These are phyloP conservation scores for Martes flavigula DNA, from an alignment of 2,797 vertebrate species.

Conservation along the genomic window DNA sequence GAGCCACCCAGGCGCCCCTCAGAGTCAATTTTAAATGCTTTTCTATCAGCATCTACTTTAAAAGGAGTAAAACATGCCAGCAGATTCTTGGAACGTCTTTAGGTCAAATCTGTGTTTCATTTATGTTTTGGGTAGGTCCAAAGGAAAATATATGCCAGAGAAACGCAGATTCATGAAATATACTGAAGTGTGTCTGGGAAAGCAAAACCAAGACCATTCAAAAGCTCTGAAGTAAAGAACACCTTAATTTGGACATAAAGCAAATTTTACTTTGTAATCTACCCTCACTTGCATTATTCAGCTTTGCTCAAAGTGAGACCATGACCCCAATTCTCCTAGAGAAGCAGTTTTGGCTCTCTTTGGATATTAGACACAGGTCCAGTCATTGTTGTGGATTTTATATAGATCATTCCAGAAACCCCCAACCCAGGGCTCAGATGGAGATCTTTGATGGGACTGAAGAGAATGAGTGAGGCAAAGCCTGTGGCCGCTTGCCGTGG, in stretches of 20 bases:
- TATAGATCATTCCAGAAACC: slow-evolving; percentile 23
- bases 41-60: neutral
- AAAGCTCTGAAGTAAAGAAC: neutral
- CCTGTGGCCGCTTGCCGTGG: neutral
- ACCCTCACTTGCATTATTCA: neutral
- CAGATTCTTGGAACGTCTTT: neutral
- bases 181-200: neutral
- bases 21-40: slow-evolving; percentile 3
- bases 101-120: neutral
- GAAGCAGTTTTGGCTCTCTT: neutral
- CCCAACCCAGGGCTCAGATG: neutral
- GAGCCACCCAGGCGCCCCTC: neutral
- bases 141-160: neutral
- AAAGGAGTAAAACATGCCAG: neutral
- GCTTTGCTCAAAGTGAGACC: neutral
- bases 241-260: neutral
- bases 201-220: neutral
- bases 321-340: neutral
- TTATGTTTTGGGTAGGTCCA: neutral
- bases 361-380: neutral
- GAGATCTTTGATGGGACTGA: neutral
- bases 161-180: neutral
- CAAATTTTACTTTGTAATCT: neutral
- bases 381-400: neutral
- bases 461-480: neutral